Evolutionary conservation across 2,797 vertebrate genomes (phyloP), one percentile per base, ranked within the genome.

Genomic region (Prunella strophiata): DNA sequence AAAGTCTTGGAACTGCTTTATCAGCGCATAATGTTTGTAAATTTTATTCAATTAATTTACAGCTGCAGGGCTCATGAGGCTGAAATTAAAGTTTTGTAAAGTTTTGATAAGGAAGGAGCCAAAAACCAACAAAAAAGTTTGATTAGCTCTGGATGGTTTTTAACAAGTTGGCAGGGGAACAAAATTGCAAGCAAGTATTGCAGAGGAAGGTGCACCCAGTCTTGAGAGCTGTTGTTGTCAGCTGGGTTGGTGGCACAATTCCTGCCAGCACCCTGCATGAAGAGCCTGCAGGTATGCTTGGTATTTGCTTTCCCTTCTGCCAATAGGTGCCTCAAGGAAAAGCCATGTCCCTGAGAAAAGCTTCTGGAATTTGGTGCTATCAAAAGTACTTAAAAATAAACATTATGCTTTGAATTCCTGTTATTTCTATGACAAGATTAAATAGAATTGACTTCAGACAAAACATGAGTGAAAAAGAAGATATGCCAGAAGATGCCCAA

Each of bases 41-140:
- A 97, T 98, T 97, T 97, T 94, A 98, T 98, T 97, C 97, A 97
- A 74, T 98, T 98, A 97, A 97, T 97, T 98, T 98, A 95, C 93
- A 97, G 97, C 97, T 97, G 96, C 88, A 91, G 96, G 97, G 96
- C 97, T 98, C 91, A 77, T 88, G 95, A 97, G 94, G 68, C 95
- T 96, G 93, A 97, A 98, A 96, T 97, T 58, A 93, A 97, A 97
- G 91, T 98, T 98, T 98, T 95, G 93, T 94, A 48, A 96, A 97
- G 88, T 98, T 98, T 98, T 42, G 54, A 97, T 97, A 97, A 97
- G 94, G 61, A 95, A 88, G 83, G 81, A 94, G 94, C 96, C 97
- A 97, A 89, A 95, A 94, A n/a, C n/a, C 89, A 91, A 42, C 79
- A 95, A 81, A 94, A 88, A 95, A 76, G 66, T 97, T 95, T 95